Evolutionary conservation across 2,113 vertebrate genomes (phyloP).

Genomic region (Ibidorhyncha struthersii): DNA sequence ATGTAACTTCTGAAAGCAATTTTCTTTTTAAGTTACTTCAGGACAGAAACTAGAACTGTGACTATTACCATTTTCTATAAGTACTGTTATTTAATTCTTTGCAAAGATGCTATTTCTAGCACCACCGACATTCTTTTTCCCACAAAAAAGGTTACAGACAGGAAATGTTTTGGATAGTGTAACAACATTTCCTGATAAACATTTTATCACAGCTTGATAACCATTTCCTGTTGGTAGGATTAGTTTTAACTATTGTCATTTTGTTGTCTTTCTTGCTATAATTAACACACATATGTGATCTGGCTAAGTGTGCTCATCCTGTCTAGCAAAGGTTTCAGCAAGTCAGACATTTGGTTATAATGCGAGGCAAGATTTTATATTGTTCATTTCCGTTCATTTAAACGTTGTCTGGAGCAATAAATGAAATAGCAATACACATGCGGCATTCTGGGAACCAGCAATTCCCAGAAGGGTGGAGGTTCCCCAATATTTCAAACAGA

Average conservation of each 20-base stretch:
- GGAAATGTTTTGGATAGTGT: conserved; percentile 69
- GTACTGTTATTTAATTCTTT: neutral
- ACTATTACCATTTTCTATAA: neutral
- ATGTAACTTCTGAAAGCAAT: neutral
- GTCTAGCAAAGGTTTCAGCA: neutral
- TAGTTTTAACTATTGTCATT: conserved; percentile 37
- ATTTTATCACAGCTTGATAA: conserved; percentile 67
- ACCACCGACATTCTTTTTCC: conserved; percentile 1
- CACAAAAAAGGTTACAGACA: conserved; percentile 26
- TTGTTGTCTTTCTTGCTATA: conserved; percentile 58
- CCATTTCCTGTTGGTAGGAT: conserved; percentile 66
- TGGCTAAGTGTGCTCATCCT: conserved; percentile 13
- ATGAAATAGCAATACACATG: neutral
- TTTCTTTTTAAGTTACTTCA: neutral
- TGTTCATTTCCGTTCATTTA: conserved; percentile 1
- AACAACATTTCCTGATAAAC: conserved; percentile 73
- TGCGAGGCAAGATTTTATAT: neutral
- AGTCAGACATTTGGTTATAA: neutral
- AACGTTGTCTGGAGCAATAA: neutral
- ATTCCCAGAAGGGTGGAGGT: conserved; percentile 13
- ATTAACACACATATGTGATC: conserved; percentile 36
- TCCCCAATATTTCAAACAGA: neutral
- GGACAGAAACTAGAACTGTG: neutral
- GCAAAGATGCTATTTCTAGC: conserved; percentile 22
- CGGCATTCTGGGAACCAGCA: neutral